These are phyloP conservation scores for Zeus faber DNA, from an alignment of 2,113 vertebrate species.

Conservation along the genomic window DNA sequence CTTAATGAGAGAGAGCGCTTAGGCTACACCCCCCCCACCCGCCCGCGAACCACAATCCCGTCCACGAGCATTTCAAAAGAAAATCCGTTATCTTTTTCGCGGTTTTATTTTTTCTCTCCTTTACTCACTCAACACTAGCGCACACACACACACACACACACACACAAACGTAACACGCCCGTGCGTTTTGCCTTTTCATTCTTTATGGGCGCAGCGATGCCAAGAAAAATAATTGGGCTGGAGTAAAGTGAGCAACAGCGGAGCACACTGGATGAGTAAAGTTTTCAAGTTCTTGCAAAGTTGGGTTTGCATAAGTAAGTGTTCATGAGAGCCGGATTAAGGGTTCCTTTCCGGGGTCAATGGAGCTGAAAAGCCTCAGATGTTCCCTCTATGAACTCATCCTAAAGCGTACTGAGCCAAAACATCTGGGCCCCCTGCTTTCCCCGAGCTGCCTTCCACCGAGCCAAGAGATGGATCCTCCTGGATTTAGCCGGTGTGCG, in stretches of 20 bases:
- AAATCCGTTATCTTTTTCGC: not conserved
- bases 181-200: slow-evolving; percentile 19
- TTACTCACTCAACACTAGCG: slow-evolving; percentile 5
- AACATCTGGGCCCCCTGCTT: slow-evolving; percentile 55
- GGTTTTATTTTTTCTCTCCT: not conserved
- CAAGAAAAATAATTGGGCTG: slow-evolving; percentile 40
- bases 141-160: slow-evolving; percentile 21
- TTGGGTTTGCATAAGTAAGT: slow-evolving; percentile 11
- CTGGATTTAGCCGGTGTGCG: too few relatives aligned
- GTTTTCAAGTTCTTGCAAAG: not conserved
- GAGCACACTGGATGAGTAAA: not conserved
- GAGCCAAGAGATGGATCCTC: too few relatives aligned
- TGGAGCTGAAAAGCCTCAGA: slow-evolving; percentile 43
- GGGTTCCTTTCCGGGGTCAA: slow-evolving; percentile 37
- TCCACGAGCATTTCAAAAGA: slow-evolving; percentile 31
- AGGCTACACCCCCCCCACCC: slow-evolving; percentile 15
- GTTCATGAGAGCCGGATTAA: slow-evolving; percentile 41
- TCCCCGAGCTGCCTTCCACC: slow-evolving; percentile 39
- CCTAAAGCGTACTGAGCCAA: slow-evolving; percentile 48
- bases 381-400: slow-evolving; percentile 60
- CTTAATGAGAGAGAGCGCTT: slow-evolving; percentile 27
- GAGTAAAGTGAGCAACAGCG: slow-evolving; percentile 32
- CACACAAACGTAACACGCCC: not conserved
- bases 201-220: slow-evolving; percentile 5
- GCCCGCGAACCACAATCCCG: slow-evolving; percentile 18